Percentiles rank a stretch among this genome's conserved stretches.
phyloP scores from a whole-genome alignment of 2,113 vertebrate species.

The Hystrix brachyura region DNA sequence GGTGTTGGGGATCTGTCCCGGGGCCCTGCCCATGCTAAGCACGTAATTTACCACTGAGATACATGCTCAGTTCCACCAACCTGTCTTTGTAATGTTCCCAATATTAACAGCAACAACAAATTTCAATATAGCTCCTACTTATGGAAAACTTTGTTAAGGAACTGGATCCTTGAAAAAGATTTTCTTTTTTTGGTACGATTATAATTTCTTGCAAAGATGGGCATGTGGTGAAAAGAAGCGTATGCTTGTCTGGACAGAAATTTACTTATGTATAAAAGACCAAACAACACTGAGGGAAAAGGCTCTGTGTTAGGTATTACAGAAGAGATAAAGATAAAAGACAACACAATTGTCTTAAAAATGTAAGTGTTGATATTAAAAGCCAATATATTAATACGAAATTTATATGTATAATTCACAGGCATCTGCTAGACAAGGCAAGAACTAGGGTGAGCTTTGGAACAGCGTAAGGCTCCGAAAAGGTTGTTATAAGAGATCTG shows the following conservation, averaged over 20 bases:
- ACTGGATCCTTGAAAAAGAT: neutral
- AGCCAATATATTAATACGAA: neutral
- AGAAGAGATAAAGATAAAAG: neutral
- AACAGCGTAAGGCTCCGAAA: neutral
- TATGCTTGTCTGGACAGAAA: neutral
- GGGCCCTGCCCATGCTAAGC: neutral
- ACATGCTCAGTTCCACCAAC: no score
- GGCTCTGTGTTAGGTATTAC: neutral
- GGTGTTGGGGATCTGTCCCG: neutral
- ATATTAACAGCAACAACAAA: neutral
- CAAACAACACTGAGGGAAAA: neutral
- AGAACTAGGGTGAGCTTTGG: neutral
- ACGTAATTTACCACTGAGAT: neutral
- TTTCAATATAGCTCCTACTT: neutral
- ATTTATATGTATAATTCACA: neutral
- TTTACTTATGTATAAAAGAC: neutral
- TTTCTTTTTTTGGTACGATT: neutral
- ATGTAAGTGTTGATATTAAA: neutral
- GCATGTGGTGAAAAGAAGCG: neutral
- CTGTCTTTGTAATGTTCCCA: neutral
- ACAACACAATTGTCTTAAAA: neutral
- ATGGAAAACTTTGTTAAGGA: neutral
- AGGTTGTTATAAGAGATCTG: neutral
- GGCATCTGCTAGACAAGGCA: neutral
- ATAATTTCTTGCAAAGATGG: neutral